Base-by-base conservation (phyloP, 1,140 invertebrate genomes). In the Sitobion miscanthi region DNA sequence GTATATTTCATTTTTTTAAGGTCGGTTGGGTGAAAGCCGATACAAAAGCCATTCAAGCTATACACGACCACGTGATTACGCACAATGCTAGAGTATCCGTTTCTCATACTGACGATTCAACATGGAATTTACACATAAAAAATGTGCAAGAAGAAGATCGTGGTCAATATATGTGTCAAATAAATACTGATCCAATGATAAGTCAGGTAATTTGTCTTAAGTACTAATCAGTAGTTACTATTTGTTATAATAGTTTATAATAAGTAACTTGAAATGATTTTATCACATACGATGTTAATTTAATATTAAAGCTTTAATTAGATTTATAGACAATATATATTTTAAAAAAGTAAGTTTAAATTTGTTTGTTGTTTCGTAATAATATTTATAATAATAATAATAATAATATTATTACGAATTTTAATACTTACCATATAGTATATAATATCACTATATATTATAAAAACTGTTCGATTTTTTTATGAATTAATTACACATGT, bases 181-280 rank as follows among this genome's bases (percentile, higher is more conserved):
- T 99, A 94, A 98, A 99, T 95, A 98, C 98, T 94, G 97, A 98
- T 95, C 98, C 98, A 25, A 98, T 99, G 97, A 98, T 98, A 95
- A 98, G 97, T 96, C 98, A 98, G 96, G 98, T 98, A 91, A 94
- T 20, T 11, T 14, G 8, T 57, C 49, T 86, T 21, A 23, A 38
- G 20, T 83, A 38, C 6, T 23, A 38, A 0, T 83, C n/a, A n/a
- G 30, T 69, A 69, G 11, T 11, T 69, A n/a, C 3, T 52, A 54
- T 3, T 54, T 54, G 21, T 54, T 77, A 77, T 11, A 62, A 62
- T 38, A 38, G 0, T 14, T 11, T 57, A 25, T 57, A 25, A 25
- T 30, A 62, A 11, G 3, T 1, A 30, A 30, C 30, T 62, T 62
- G 9, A 62, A 30, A 62, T 25, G 57, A 62, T 62, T 30, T 62